These are phyloP conservation scores for Ploceus nigricollis DNA, from an alignment of 2,113 vertebrate genomes.

Conservation along the genomic window DNA sequence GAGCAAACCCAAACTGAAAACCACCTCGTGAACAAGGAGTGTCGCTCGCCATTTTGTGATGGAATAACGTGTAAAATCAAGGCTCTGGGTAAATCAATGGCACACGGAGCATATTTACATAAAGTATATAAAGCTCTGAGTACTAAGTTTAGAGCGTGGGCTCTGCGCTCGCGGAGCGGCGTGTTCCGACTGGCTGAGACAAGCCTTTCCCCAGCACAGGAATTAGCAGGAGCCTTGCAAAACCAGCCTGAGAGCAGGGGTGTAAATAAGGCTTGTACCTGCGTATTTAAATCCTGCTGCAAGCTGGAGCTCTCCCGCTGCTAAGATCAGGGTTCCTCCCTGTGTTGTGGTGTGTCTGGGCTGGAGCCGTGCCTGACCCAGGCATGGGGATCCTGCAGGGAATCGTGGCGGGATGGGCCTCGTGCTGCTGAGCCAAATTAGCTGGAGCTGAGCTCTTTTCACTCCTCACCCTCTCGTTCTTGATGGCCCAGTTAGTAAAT, in stretches of 20 bases:
- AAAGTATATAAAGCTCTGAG: constrained; percentile 26
- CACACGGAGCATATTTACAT: constrained; percentile 39
- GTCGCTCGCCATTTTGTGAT: constrained; percentile 12
- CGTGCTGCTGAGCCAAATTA: not conserved
- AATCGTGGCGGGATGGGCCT: fast-evolving
- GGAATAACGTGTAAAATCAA: not conserved
- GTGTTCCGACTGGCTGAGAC: constrained; percentile 26
- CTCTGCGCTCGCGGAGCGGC: not conserved
- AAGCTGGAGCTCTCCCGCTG: not conserved
- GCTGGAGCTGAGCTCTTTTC: not conserved
- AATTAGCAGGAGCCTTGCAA: not conserved
- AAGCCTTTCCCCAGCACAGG: not conserved
- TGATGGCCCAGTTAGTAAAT: not conserved
- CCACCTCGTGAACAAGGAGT: not conserved
- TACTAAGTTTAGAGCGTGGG: constrained; percentile 34
- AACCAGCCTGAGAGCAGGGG: not conserved
- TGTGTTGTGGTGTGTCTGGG: not conserved
- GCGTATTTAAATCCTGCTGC: fast-evolving
- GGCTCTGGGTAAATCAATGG: constrained; percentile 17
- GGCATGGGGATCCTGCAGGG: not conserved
- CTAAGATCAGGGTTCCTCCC: not conserved
- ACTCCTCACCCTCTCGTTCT: not conserved
- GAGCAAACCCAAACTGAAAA: not conserved
- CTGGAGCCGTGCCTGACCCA: not conserved
- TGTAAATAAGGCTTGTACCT: not conserved